Conservation (phyloP, 2,888 invertebrate genomes). For the Autographa gamma region DNA sequence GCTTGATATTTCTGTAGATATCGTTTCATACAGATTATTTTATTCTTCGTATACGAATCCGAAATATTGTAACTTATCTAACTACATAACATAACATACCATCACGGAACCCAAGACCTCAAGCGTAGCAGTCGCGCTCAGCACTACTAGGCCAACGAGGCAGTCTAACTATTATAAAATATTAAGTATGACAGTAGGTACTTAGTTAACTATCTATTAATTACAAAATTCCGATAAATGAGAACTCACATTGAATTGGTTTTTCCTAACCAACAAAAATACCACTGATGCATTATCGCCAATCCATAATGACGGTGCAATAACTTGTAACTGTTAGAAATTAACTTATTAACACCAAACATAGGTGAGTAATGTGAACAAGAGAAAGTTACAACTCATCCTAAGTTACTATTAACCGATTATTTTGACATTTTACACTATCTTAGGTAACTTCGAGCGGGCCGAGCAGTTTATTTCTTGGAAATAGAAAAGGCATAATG, state of each 20-base stretch:
- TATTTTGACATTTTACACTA: slow-evolving; percentile 37
- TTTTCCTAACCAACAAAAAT: not conserved
- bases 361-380: not conserved
- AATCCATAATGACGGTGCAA: not conserved
- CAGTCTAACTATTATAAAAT: too few relatives aligned
- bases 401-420: slow-evolving; percentile 12
- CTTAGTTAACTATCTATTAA: too few relatives aligned
- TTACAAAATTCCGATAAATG: too few relatives aligned
- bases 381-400: slow-evolving; percentile 5
- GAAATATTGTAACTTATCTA: too few relatives aligned
- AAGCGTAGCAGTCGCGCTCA: too few relatives aligned
- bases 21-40: too few relatives aligned
- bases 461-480: slow-evolving; percentile 26
- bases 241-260: not conserved
- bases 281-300: not conserved
- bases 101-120: too few relatives aligned
- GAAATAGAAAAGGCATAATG: slow-evolving; percentile 19
- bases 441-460: slow-evolving; percentile 18
- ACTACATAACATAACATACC: too few relatives aligned
- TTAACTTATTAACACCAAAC: not conserved
- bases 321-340: not conserved
- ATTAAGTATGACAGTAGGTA: too few relatives aligned
- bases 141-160: too few relatives aligned
- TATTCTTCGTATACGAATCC: too few relatives aligned
- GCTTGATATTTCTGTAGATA: too few relatives aligned